These are phyloP conservation scores for Fragum whitleyi DNA, from an alignment of 2,888 invertebrate species.

Conservation along the genomic window DNA sequence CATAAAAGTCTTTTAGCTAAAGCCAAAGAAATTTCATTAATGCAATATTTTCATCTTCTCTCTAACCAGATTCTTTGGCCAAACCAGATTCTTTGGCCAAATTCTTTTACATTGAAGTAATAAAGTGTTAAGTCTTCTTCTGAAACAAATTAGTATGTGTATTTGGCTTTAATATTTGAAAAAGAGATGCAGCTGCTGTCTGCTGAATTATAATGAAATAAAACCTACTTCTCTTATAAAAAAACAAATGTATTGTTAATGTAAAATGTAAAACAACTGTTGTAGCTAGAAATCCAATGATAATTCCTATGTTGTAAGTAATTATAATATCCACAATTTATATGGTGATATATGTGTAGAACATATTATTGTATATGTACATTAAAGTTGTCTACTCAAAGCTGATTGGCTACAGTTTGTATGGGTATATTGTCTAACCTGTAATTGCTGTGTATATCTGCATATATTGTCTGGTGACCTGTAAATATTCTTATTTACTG, in stretches of 20 bases:
- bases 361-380: background rate
- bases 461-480: constrained; percentile 5
- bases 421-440: constrained; percentile 21
- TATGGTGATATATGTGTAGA: background rate
- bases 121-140: no score
- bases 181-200: no score
- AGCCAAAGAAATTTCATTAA: no score
- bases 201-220: no score
- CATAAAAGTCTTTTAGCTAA: no score
- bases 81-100: no score
- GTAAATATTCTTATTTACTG: background rate
- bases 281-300: background rate
- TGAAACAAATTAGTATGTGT: no score
- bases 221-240: no score
- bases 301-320: background rate
- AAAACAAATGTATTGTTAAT: background rate
- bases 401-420: constrained; percentile 23
- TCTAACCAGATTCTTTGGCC: no score
- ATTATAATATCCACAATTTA: background rate
- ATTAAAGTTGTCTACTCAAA: constrained; percentile 23
- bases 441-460: constrained; percentile 29
- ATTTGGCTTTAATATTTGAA: no score
- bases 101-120: no score
- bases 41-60: no score
- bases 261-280: background rate